Percentiles rank a stretch among this genome's conserved stretches.
Evolutionary conservation across 2,888 invertebrate species (phyloP).

Genomic region (Hydrotaea diabolus): DNA sequence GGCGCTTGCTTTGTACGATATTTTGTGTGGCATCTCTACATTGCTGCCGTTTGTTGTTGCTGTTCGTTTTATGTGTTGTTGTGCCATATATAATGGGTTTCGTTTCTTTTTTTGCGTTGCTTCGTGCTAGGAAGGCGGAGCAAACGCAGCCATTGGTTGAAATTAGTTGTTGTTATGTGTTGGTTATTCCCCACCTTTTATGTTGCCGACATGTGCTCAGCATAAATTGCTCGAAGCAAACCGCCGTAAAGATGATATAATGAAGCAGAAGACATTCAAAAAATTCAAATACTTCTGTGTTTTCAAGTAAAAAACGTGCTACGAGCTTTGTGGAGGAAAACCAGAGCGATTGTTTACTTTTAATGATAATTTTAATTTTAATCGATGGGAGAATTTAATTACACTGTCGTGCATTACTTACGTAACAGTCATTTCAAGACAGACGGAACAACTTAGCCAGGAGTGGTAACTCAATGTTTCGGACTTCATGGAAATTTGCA

Average conservation of each 20-base stretch:
- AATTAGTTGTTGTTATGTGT: slow-evolving; percentile 65
- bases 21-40: background rate
- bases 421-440: too few relatives aligned
- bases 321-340: too few relatives aligned
- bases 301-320: too few relatives aligned
- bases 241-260: background rate
- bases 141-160: slow-evolving; percentile 75
- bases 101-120: slow-evolving; percentile 14
- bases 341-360: too few relatives aligned
- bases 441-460: too few relatives aligned
- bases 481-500: too few relatives aligned
- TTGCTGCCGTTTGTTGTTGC: background rate
- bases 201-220: slow-evolving; percentile 58
- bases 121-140: slow-evolving; percentile 77
- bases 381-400: too few relatives aligned
- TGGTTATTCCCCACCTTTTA: slow-evolving; percentile 75
- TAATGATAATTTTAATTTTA: too few relatives aligned
- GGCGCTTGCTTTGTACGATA: background rate
- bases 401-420: too few relatives aligned
- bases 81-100: background rate
- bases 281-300: too few relatives aligned
- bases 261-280: background rate
- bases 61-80: slow-evolving; percentile 6
- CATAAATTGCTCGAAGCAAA: too few relatives aligned
- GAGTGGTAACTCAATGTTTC: too few relatives aligned